Base-by-base conservation (phyloP, 2,888 invertebrate species). In the Cryptocephalus primarius region DNA sequence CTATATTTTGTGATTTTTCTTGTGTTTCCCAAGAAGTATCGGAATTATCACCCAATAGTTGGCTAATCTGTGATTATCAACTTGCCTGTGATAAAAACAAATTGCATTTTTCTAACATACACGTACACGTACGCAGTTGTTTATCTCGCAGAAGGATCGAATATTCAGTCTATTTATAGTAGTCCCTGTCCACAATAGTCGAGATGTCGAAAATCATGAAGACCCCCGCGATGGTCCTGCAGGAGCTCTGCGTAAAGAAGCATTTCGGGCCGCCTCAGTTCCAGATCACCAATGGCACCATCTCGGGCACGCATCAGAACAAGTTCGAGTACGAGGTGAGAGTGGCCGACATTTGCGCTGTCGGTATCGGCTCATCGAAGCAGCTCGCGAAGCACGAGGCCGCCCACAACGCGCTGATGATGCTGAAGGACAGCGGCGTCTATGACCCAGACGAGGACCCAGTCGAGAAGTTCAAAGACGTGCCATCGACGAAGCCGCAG, bases 161-260 rank as follows among this genome's bases (percentile, higher is more conserved):
- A 22, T 22, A 22, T 22, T 22, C 6, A 22, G n/a, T n/a, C n/a
- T n/a, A n/a, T n/a, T n/a, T n/a, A n/a, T n/a, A n/a, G n/a, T n/a
- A n/a, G n/a, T n/a, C n/a, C n/a, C n/a, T n/a, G n/a, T n/a, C n/a
- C n/a, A n/a, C n/a, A n/a, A n/a, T n/a, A n/a, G n/a, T n/a, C 22
- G 22, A 12, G 38, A 53, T 53, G 51, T 38, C 47, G 13, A 52
- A 49, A 44, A 47, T 33, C 32, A 71, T 72, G 56, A 83, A 83
- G 66, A 83, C 81, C 1, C 78, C 82, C 1, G 77, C 79, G 8
- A 79, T 82, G 39, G 74, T 81, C 3, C 68, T 83, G 11, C 82
- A 83, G 62, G 83, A 83, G 64, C 72, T 80, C 67, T 76, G 80
- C 68, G 70, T 77, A 6, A 78, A 79, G 55, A 64, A 69, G 14